phyloP scores from a whole-genome alignment of 2,113 vertebrate species.

The Thinocorus orbignyianus region DNA sequence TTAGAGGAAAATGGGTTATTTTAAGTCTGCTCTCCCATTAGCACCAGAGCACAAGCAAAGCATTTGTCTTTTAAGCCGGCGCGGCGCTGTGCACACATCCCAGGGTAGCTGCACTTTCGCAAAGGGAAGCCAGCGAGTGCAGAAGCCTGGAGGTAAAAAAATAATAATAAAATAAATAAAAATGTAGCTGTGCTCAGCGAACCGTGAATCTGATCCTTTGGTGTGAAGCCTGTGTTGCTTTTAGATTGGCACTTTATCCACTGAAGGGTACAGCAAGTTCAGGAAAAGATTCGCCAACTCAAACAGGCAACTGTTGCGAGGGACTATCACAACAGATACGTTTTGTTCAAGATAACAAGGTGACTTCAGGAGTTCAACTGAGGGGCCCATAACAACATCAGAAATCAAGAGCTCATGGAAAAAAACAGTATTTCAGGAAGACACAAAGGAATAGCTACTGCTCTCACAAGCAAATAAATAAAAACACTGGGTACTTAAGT shows the following conservation, averaged over 20 bases:
- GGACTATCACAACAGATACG: not conserved
- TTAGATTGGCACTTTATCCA: not conserved
- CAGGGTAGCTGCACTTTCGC: not conserved
- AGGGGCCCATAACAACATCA: not conserved
- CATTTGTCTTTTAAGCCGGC: slow-evolving; percentile 15
- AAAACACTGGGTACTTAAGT: not conserved
- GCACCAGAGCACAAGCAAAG: slow-evolving; percentile 15
- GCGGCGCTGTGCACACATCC: not conserved
- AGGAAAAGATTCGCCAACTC: not conserved
- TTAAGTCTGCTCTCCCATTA: slow-evolving; percentile 41
- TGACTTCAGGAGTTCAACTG: not conserved
- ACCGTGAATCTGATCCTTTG: not conserved
- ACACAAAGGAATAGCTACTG: not conserved
- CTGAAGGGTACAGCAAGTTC: not conserved
- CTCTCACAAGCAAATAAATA: not conserved
- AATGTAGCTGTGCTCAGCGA: not conserved
- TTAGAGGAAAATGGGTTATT: slow-evolving; percentile 43
- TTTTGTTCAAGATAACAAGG: not conserved
- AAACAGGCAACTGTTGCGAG: not conserved
- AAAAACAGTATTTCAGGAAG: not conserved
- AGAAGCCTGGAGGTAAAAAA: not conserved
- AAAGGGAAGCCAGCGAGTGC: not conserved
- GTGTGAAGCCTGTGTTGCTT: not conserved
- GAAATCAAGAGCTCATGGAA: not conserved
- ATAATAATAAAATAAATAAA: not conserved